Conservation (phyloP, 30 jellyfish, hydroid and myxozoan genomes). For the Pelagia noctiluca region DNA sequence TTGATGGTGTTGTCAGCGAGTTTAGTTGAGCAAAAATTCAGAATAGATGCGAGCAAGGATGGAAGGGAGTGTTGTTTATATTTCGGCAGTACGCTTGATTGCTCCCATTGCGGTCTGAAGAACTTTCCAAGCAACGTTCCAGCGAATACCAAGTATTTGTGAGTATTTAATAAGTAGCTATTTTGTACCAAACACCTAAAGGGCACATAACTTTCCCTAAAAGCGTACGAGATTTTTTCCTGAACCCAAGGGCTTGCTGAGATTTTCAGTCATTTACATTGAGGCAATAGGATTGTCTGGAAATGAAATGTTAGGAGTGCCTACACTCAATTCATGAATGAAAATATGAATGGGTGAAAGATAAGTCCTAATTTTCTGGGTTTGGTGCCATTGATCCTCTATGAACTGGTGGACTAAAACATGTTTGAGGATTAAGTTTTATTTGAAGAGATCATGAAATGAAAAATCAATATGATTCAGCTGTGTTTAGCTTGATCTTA, state of each 20-base stretch:
- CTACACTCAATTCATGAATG: neutral
- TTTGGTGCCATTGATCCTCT: no score
- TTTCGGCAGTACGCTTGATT: constrained; percentile 36
- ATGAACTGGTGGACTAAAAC: no score
- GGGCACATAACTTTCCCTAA: neutral
- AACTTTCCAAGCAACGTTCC: constrained; percentile 44
- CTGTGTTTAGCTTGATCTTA: no score
- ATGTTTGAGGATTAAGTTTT: no score
- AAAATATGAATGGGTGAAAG: no score
- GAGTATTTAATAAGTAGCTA: constrained; percentile 7
- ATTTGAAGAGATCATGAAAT: no score
- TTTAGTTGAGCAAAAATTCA: neutral
- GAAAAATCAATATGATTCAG: no score
- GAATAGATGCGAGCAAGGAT: neutral
- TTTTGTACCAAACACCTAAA: neutral
- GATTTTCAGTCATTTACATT: neutral
- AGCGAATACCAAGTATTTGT: constrained; percentile 38
- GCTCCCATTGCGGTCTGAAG: constrained; percentile 43
- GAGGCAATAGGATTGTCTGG: neutral
- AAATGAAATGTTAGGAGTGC: neutral
- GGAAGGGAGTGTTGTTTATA: constrained; percentile 4
- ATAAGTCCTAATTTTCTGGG: no score
- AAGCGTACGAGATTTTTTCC: neutral
- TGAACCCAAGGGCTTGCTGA: neutral
- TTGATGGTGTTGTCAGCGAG: neutral